Percentiles rank a stretch among this genome's conserved stretches.
Conservation (phyloP, 2,888 invertebrate species). For the Drosophila ezoana region DNA sequence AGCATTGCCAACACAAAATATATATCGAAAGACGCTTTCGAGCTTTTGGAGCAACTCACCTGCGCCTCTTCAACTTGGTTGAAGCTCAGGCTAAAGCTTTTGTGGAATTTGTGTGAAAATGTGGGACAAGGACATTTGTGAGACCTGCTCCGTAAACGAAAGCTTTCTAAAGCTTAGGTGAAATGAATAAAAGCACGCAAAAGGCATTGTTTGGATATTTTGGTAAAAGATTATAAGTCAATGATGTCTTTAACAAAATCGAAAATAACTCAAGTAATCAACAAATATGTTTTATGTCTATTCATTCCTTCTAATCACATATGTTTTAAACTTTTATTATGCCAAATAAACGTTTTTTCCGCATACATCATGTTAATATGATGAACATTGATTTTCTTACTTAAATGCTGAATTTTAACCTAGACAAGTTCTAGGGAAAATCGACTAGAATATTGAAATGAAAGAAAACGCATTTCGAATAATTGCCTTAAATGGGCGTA, state of each 20-base stretch:
- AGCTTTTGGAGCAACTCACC: constrained; percentile 20
- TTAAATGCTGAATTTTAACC: constrained; percentile 6
- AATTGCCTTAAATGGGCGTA: constrained; percentile 63
- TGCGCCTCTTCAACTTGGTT: neutral
- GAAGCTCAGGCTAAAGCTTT: constrained; percentile 11
- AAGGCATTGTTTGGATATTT: neutral
- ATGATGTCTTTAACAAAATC: neutral
- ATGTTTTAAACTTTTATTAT: too few relatives aligned
- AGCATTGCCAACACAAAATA: constrained; percentile 24
- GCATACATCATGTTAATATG: neutral
- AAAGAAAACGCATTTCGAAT: constrained; percentile 49
- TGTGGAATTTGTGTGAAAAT: neutral
- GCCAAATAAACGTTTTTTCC: constrained; percentile 6
- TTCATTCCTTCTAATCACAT: too few relatives aligned
- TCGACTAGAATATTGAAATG: constrained; percentile 8
- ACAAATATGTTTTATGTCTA: too few relatives aligned
- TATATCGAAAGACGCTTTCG: neutral
- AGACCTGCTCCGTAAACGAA: neutral
- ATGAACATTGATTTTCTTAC: constrained; percentile 44
- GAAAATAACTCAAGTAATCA: neutral
- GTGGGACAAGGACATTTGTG: constrained; percentile 15
- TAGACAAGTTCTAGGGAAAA: constrained; percentile 2
- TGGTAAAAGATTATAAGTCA: neutral
- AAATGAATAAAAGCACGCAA: neutral
- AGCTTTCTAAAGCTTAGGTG: constrained; percentile 3